These are phyloP conservation scores for Picathartes gymnocephalus DNA, from an alignment of 2,113 vertebrate genomes.

Conservation along the genomic window DNA sequence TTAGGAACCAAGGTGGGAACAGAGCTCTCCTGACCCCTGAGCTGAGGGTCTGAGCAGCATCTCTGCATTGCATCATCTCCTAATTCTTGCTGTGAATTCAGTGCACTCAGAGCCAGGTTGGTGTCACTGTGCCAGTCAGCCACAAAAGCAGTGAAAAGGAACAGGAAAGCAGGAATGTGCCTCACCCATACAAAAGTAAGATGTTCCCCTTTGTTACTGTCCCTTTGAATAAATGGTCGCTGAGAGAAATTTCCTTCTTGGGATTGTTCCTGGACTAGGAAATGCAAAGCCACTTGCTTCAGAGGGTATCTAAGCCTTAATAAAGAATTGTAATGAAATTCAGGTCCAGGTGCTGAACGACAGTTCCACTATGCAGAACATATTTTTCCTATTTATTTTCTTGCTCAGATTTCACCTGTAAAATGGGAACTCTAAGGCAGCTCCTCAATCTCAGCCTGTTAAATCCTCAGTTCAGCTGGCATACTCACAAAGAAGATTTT, in stretches of 20 bases:
- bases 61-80: neutral
- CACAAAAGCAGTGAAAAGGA: neutral
- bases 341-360: neutral
- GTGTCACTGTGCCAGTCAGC: neutral
- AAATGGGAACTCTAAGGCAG: neutral
- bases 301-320: neutral
- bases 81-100: neutral
- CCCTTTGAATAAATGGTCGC: neutral
- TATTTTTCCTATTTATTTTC: neutral
- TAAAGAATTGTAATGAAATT: neutral
- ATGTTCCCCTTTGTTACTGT: fast-evolving
- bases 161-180: neutral
- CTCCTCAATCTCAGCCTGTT: neutral
- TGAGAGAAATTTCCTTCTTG: neutral
- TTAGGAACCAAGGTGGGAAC: neutral
- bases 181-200: neutral
- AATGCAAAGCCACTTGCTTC: neutral
- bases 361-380: neutral
- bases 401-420: neutral
- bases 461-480: neutral
- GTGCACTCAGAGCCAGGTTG: neutral
- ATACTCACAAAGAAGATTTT: neutral
- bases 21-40: neutral
- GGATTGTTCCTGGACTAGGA: neutral
- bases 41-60: neutral